Evolutionary conservation across 1,140 invertebrate species (phyloP).

Genomic region (Argopecten irradians): DNA sequence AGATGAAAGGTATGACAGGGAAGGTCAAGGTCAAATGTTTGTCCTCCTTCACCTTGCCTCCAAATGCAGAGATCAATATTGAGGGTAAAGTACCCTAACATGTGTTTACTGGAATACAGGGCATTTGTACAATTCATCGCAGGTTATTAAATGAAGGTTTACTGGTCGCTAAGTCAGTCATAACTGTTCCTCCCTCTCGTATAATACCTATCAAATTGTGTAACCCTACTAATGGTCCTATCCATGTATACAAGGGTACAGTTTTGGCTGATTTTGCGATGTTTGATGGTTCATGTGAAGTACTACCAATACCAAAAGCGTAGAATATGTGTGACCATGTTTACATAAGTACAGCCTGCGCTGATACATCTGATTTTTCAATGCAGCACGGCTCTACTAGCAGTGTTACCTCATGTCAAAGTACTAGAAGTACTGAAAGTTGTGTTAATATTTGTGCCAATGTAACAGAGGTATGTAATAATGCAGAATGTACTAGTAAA

Average conservation of each 20-base stretch:
- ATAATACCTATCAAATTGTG: background rate
- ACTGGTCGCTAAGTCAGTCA: background rate
- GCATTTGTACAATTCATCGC: background rate
- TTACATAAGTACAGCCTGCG: too few relatives aligned
- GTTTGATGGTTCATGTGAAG: background rate
- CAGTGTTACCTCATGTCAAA: background rate
- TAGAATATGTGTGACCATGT: background rate
- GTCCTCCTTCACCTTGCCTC: background rate
- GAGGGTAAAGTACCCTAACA: background rate
- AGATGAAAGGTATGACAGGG: background rate
- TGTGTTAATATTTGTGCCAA: background rate
- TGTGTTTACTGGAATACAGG: background rate
- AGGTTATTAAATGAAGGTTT: background rate
- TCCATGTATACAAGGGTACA: too few relatives aligned
- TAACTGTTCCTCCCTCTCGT: background rate
- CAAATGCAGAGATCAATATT: background rate
- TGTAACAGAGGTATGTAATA: background rate
- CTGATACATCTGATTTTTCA: too few relatives aligned
- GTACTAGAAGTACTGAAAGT: background rate
- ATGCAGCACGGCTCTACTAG: too few relatives aligned
- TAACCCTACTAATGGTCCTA: background rate
- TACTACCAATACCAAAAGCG: background rate
- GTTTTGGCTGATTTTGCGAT: background rate
- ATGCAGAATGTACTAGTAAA: background rate
- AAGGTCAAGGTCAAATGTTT: conserved; percentile 9